These are phyloP conservation scores for Bradynema listronoti DNA, from an alignment of 1,140 invertebrate genomes.

Conservation along the genomic window DNA sequence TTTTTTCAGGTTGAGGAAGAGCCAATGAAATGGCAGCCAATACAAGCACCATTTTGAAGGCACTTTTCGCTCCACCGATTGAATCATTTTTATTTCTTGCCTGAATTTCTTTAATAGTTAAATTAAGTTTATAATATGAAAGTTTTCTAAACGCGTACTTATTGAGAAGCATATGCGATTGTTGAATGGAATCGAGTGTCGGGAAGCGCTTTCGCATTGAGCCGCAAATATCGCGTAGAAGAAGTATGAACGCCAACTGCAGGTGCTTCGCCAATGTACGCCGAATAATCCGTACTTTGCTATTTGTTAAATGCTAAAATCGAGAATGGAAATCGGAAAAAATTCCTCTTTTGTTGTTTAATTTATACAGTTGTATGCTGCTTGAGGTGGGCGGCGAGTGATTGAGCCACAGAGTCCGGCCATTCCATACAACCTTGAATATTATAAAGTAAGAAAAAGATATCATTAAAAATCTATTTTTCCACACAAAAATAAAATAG, in stretches of 20 bases:
- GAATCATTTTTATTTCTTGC: not conserved
- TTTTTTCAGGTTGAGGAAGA: not conserved
- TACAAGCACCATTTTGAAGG: conserved; percentile 1
- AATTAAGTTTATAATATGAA: not conserved
- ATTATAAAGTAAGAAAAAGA: too few species aligned
- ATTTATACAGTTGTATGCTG: not conserved
- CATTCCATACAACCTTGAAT: not conserved
- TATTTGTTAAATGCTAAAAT: too few species aligned
- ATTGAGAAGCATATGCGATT: too few species aligned
- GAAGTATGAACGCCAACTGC: not conserved
- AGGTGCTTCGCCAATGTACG: not conserved
- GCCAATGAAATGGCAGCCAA: conserved; percentile 2
- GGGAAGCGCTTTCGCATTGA: not conserved
- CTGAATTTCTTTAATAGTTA: not conserved
- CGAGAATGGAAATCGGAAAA: too few species aligned
- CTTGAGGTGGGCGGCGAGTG: not conserved
- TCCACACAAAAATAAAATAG: too few species aligned
- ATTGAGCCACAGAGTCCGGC: conserved; percentile 1
- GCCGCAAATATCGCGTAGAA: not conserved
- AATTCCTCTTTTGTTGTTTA: not conserved
- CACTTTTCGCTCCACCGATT: not conserved
- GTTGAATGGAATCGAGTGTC: too few species aligned
- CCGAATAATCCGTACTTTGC: not conserved
- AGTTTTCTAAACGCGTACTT: not conserved
- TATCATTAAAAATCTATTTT: too few species aligned